These are phyloP conservation scores for Butorides virescens DNA, from an alignment of 2,113 vertebrate species.

Conservation along the genomic window DNA sequence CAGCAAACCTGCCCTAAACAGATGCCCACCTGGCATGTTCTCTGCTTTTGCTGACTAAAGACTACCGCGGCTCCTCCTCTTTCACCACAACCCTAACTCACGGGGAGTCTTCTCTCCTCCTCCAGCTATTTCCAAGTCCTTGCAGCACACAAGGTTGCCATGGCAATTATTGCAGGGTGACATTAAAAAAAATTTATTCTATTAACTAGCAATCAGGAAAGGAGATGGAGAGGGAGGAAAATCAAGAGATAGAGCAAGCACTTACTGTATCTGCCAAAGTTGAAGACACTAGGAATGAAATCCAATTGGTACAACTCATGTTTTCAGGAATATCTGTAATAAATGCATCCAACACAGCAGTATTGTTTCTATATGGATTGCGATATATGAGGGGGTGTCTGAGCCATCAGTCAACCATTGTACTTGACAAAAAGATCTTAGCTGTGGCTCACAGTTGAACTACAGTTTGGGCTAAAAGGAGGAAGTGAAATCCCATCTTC, in stretches of 20 bases:
- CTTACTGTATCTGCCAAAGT: background rate
- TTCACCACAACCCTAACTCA: background rate
- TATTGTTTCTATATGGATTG: background rate
- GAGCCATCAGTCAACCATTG: background rate
- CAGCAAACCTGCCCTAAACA: background rate
- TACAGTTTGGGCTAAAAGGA: background rate
- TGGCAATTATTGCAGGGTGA: constrained; percentile 49
- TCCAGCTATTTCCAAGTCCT: background rate
- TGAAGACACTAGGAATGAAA: background rate
- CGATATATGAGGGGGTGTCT: background rate
- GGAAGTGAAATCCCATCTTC: background rate
- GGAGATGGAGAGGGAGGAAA: background rate
- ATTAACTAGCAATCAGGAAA: constrained; percentile 30
- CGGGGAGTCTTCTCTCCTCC: background rate
- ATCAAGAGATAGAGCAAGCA: background rate
- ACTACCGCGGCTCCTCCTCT: background rate
- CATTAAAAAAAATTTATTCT: background rate
- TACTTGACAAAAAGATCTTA: background rate
- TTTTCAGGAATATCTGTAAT: background rate
- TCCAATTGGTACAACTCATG: background rate
- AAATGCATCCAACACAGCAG: background rate
- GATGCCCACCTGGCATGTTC: background rate
- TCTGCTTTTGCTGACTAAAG: constrained; percentile 16
- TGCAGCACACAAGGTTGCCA: constrained; percentile 42
- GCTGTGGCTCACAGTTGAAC: background rate